Conservation (phyloP, 2,888 invertebrate species). For the Sclerodermus sp. region DNA sequence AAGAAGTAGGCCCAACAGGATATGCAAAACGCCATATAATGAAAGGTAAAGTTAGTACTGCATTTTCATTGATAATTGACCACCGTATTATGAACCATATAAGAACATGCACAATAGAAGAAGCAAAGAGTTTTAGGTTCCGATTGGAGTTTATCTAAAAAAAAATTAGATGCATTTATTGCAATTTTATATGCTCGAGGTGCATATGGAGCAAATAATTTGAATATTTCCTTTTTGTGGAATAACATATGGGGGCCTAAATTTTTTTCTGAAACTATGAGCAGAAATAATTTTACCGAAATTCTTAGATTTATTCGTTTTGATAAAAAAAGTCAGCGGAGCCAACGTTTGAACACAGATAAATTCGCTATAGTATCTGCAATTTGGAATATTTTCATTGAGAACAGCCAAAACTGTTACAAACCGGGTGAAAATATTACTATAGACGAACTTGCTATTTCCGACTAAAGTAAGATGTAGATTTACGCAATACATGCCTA, state of each 20-base stretch:
- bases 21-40: slow-evolving; percentile 29
- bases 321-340: slow-evolving; percentile 22
- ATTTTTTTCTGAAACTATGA: slow-evolving; percentile 28
- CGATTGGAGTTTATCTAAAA: slow-evolving; percentile 15
- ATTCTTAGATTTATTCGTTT: slow-evolving; percentile 27
- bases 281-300: slow-evolving; percentile 23
- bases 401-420: slow-evolving; percentile 20
- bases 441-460: slow-evolving; percentile 33
- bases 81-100: slow-evolving; percentile 17
- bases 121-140: slow-evolving; percentile 22
- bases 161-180: slow-evolving; percentile 21
- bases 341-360: slow-evolving; percentile 24
- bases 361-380: slow-evolving; percentile 30
- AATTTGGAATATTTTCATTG: slow-evolving; percentile 31
- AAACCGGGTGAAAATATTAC: slow-evolving; percentile 22
- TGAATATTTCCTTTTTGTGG: slow-evolving; percentile 19
- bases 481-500: slow-evolving; percentile 9
- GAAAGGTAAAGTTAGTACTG: slow-evolving; percentile 25
- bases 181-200: slow-evolving; percentile 27
- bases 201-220: slow-evolving; percentile 23
- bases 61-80: slow-evolving; percentile 29
- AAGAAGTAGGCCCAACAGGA: slow-evolving; percentile 22
- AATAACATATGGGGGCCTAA: slow-evolving; percentile 26
- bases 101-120: slow-evolving; percentile 16
- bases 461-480: slow-evolving; percentile 21